phyloP scores from a whole-genome alignment of 2,888 invertebrate species.

The Ectropis crepuscularia region DNA sequence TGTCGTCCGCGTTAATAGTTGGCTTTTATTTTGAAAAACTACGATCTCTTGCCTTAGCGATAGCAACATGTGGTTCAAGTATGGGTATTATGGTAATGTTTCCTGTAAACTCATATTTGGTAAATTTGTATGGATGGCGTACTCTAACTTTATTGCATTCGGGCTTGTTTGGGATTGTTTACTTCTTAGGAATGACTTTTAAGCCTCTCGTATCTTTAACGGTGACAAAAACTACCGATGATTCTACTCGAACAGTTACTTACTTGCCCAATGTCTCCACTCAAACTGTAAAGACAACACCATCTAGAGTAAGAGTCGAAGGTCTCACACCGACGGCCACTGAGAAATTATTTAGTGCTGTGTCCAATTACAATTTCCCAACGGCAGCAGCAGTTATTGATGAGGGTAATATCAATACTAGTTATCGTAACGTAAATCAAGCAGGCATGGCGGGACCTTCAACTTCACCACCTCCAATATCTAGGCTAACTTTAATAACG shows the following conservation, averaged over 20 bases:
- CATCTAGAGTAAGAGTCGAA: conserved; percentile 48
- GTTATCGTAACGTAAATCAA: conserved; percentile 35
- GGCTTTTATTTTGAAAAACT: conserved; percentile 79
- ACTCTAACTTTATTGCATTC: conserved; percentile 66
- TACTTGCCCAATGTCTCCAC: conserved; percentile 71
- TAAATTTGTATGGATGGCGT: conserved; percentile 69
- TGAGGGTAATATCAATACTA: conserved; percentile 44
- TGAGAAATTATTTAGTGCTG: conserved; percentile 53
- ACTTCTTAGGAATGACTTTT: conserved; percentile 69
- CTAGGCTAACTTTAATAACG: conserved; percentile 59
- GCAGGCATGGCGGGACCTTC: conserved; percentile 58
- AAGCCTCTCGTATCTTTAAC: conserved; percentile 70
- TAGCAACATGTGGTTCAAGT: conserved; percentile 70
- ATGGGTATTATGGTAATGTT: conserved; percentile 69
- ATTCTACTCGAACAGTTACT: conserved; percentile 69
- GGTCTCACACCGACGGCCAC: conserved; percentile 51
- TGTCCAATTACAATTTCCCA: conserved; percentile 66
- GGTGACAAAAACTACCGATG: conserved; percentile 62
- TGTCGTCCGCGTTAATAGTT: conserved; percentile 67
- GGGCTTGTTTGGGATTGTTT: conserved; percentile 65
- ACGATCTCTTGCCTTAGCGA: conserved; percentile 67
- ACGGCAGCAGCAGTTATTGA: conserved; percentile 70
- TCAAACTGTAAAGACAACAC: conserved; percentile 45
- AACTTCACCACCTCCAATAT: conserved; percentile 33
- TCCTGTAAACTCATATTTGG: conserved; percentile 64